phyloP scores from a whole-genome alignment of 1,140 invertebrate genomes.

The Drosophila melanica region DNA sequence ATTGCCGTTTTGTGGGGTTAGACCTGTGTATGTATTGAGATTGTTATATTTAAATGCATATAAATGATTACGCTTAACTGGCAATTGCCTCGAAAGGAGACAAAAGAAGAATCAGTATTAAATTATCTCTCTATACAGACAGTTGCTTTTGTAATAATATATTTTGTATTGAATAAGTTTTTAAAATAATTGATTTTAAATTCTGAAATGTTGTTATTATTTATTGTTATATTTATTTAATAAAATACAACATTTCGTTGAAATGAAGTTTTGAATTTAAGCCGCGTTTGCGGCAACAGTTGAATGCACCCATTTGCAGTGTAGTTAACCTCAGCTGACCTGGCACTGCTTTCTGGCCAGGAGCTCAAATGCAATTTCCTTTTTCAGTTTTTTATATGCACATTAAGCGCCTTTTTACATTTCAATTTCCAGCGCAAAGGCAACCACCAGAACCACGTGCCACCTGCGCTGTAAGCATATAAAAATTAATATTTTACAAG shows the following conservation, averaged over 20 bases:
- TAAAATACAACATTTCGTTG: background rate
- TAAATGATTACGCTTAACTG: conserved; percentile 1
- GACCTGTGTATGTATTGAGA: conserved; percentile 8
- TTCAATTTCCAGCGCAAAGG: conserved; percentile 66
- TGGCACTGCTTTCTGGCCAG: conserved; percentile 6
- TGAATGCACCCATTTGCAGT: conserved; percentile 74
- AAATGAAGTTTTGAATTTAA: conserved; percentile 7
- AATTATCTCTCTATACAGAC: no score
- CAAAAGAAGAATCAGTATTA: background rate
- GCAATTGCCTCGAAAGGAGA: background rate
- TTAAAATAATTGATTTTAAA: no score
- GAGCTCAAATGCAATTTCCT: conserved; percentile 74
- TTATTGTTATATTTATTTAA: background rate
- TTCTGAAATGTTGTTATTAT: background rate
- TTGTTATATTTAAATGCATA: conserved; percentile 19
- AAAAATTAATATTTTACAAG: conserved; percentile 80
- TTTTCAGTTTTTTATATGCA: conserved; percentile 77
- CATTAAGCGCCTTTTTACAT: conserved; percentile 79
- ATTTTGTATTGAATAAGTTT: no score
- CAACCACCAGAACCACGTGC: conserved; percentile 18
- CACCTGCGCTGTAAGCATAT: conserved; percentile 67
- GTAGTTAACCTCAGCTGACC: conserved; percentile 67
- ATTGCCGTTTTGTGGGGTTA: conserved; percentile 11
- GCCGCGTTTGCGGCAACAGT: conserved; percentile 39
- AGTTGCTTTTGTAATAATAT: no score